phyloP scores from a whole-genome alignment of 2,888 invertebrate species.

The Drosophila algonquin region DNA sequence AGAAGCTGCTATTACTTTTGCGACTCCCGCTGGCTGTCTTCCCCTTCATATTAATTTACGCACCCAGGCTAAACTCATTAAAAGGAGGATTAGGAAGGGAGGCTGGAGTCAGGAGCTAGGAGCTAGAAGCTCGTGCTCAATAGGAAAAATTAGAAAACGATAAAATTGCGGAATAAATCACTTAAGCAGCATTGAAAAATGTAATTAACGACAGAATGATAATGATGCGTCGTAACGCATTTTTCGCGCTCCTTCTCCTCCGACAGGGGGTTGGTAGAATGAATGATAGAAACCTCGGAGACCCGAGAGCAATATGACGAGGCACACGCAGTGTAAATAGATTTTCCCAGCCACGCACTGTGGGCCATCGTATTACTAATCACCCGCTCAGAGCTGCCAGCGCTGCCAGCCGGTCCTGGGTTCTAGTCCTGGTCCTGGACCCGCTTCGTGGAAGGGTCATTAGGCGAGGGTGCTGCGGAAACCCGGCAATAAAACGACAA shows the following conservation, averaged over 20 bases:
- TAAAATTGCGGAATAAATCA: slow-evolving; percentile 77
- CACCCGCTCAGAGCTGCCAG: slow-evolving; percentile 54
- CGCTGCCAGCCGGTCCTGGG: slow-evolving; percentile 6
- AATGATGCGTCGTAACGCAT: slow-evolving; percentile 70
- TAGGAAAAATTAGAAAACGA: slow-evolving; percentile 76
- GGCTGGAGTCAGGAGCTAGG: not conserved
- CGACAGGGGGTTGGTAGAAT: not conserved
- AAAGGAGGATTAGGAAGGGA: slow-evolving; percentile 14
- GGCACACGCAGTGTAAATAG: slow-evolving; percentile 62
- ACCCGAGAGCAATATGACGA: slow-evolving; percentile 48
- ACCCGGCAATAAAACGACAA: slow-evolving; percentile 59
- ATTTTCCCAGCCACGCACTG: slow-evolving; percentile 50
- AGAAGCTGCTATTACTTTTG: slow-evolving; percentile 55
- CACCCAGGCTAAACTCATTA: slow-evolving; percentile 63
- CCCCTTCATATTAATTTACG: slow-evolving; percentile 61
- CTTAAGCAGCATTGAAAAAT: slow-evolving; percentile 72
- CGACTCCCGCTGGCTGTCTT: slow-evolving; percentile 37
- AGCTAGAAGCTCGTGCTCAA: slow-evolving; percentile 38
- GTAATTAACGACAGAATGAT: slow-evolving; percentile 80
- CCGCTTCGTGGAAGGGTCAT: slow-evolving; percentile 63
- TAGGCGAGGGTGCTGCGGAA: slow-evolving; percentile 69
- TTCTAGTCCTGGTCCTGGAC: not conserved
- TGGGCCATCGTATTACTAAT: slow-evolving; percentile 54
- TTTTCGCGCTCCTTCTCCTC: slow-evolving; percentile 40
- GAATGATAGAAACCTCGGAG: slow-evolving; percentile 12